These are phyloP conservation scores for Panurus biarmicus DNA, from an alignment of 2,113 vertebrate genomes.

Conservation along the genomic window DNA sequence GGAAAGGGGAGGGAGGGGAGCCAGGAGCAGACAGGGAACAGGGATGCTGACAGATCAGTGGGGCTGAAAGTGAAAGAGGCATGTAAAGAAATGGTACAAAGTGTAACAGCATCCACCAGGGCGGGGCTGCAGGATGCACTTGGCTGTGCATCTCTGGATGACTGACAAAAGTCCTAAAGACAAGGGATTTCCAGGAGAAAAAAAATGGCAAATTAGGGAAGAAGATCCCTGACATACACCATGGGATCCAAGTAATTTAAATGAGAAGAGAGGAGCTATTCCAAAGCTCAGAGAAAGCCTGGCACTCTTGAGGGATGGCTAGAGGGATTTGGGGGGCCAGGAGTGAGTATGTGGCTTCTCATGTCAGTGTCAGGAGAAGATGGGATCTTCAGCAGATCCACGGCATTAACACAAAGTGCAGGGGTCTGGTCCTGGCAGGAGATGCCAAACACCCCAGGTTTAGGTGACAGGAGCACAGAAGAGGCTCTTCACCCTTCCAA, in stretches of 20 bases:
- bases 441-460: neutral
- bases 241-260: too few relatives aligned
- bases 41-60: neutral
- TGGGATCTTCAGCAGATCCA: neutral
- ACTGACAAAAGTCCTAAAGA: neutral
- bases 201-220: neutral
- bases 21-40: neutral
- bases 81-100: neutral
- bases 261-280: neutral
- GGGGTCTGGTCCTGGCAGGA: neutral
- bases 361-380: neutral
- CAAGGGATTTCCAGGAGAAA: neutral
- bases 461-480: too few relatives aligned
- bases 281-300: neutral
- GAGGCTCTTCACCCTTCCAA: neutral
- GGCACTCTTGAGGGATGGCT: neutral
- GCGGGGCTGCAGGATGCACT: neutral
- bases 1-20: neutral
- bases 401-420: neutral
- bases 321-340: neutral
- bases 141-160: rapidly evolving
- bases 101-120: rapidly evolving
- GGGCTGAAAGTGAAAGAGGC: neutral
- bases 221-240: neutral
- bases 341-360: neutral